Conservation (phyloP, 2,797 vertebrate genomes). For the Pyrocephalus nanus region DNA sequence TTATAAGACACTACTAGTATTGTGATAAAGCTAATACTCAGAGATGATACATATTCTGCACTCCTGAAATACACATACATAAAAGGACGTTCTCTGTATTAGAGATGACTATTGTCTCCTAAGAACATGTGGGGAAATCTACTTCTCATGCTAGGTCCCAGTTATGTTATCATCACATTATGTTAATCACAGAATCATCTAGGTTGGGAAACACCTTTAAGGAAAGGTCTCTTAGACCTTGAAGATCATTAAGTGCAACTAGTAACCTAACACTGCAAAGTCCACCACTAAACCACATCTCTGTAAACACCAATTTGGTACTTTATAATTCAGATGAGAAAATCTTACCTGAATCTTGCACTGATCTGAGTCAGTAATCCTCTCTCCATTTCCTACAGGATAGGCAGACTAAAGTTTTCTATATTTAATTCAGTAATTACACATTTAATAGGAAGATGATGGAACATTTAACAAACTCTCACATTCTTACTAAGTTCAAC, state of each 20-base stretch:
- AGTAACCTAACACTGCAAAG: background rate
- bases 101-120: background rate
- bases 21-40: background rate
- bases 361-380: background rate
- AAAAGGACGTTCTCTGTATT: background rate
- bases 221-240: background rate
- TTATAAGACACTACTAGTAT: background rate
- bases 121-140: background rate
- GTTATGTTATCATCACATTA: background rate
- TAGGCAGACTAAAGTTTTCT: background rate
- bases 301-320: background rate
- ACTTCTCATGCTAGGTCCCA: background rate
- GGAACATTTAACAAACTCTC: background rate
- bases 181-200: background rate
- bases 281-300: background rate
- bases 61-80: background rate
- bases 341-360: background rate
- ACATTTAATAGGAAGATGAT: background rate
- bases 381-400: background rate
- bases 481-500: background rate
- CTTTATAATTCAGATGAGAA: background rate
- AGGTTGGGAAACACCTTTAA: background rate
- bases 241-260: background rate
- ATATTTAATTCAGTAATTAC: background rate
- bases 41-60: background rate